These are phyloP conservation scores for Ancistrus triradiatus DNA, from an alignment of 2,113 vertebrate species.

Conservation along the genomic window DNA sequence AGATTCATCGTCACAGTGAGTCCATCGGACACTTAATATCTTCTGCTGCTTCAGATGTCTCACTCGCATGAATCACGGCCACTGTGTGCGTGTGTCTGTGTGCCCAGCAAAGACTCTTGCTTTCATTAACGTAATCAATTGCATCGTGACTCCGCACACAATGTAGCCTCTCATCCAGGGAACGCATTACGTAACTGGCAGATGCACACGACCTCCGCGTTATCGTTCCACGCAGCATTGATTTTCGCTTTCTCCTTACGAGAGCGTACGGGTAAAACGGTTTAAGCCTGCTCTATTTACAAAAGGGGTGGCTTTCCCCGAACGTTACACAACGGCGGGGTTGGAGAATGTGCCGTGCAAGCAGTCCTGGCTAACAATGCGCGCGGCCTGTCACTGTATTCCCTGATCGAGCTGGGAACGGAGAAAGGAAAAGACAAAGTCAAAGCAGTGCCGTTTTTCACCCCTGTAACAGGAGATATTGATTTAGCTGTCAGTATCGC, in stretches of 20 bases:
- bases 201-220: neutral
- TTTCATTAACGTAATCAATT: neutral
- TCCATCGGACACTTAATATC: conserved; percentile 1
- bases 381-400: neutral
- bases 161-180: conserved; percentile 8
- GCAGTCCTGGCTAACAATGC: conserved; percentile 25
- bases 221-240: neutral
- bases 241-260: too few relatives aligned
- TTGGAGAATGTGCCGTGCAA: conserved; percentile 39
- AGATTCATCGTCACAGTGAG: neutral
- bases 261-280: too few relatives aligned
- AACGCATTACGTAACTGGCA: conserved; percentile 25
- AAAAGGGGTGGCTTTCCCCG: neutral
- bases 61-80: neutral
- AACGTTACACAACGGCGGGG: conserved; percentile 3
- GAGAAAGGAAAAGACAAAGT: conserved; percentile 2
- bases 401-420: neutral
- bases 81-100: neutral
- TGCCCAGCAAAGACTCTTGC: neutral
- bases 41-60: neutral
- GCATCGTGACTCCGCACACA: conserved; percentile 23
- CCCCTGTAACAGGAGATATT: conserved; percentile 23
- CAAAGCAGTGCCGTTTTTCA: conserved; percentile 14
- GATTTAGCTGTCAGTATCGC: conserved; percentile 22
- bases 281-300: too few relatives aligned